Evolutionary conservation across 2,113 vertebrate species (phyloP).

Genomic region (Elephas maximus): DNA sequence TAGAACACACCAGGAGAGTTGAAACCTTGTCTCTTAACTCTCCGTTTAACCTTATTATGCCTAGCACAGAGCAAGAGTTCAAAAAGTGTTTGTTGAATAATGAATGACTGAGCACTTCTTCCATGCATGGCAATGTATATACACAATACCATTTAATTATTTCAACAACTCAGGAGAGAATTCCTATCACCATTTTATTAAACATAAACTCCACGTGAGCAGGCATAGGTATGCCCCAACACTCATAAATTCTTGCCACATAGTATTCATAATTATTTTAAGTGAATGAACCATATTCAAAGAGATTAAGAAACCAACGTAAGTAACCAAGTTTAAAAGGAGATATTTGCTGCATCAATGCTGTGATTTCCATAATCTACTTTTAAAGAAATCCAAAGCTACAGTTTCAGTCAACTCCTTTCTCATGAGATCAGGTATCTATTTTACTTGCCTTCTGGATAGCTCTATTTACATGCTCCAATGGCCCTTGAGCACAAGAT

Average conservation of each 20-base stretch:
- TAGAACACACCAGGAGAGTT: slow-evolving; percentile 9
- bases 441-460: background rate
- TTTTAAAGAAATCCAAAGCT: background rate
- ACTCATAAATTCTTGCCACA: background rate
- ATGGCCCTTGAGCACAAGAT: background rate
- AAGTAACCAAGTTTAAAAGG: background rate
- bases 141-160: background rate
- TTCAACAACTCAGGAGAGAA: background rate
- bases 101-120: background rate
- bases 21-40: background rate
- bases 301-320: background rate
- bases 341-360: background rate
- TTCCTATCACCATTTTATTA: background rate
- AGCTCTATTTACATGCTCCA: background rate
- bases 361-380: background rate
- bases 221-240: background rate
- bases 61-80: background rate
- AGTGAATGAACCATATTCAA: background rate
- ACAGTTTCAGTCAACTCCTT: background rate
- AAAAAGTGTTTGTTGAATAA: background rate
- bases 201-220: background rate
- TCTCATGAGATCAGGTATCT: background rate
- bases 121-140: background rate
- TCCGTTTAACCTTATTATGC: background rate
- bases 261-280: background rate